Evolutionary conservation across 2,888 invertebrate species (phyloP).

Genomic region (Microctonus aethiopoides): DNA sequence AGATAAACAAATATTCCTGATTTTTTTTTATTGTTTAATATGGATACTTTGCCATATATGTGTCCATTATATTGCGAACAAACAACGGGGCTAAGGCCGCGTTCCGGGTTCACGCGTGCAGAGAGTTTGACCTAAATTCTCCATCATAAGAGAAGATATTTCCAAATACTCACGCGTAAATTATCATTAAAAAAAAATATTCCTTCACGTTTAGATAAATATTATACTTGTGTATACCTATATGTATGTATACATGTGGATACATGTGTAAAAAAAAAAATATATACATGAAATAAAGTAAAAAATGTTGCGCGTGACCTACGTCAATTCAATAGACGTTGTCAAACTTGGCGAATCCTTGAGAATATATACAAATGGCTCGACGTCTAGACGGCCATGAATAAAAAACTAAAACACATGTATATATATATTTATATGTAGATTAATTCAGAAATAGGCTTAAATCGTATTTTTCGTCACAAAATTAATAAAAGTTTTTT

Average conservation of each 20-base stretch:
- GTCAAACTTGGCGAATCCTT: constrained; percentile 53
- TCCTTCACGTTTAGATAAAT: too few relatives aligned
- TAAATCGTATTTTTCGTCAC: too few relatives aligned
- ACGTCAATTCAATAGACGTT: constrained; percentile 51
- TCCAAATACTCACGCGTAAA: constrained; percentile 7
- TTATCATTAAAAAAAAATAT: not conserved
- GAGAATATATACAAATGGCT: constrained; percentile 37
- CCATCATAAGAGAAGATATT: constrained; percentile 9
- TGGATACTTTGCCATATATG: constrained; percentile 5
- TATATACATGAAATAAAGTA: not conserved
- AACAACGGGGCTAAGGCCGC: constrained; percentile 42
- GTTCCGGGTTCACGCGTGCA: constrained; percentile 36
- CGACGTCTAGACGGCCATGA: constrained; percentile 7
- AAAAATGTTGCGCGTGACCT: constrained; percentile 39
- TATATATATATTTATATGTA: too few relatives aligned
- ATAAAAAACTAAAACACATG: constrained; percentile 6
- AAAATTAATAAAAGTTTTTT: not conserved
- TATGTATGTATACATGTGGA: too few relatives aligned
- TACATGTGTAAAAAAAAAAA: too few relatives aligned
- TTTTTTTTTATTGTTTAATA: too few relatives aligned
- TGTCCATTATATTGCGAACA: constrained; percentile 31
- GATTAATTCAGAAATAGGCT: constrained; percentile 3
- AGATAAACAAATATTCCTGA: too few relatives aligned
- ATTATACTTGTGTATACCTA: too few relatives aligned
- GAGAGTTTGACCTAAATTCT: constrained; percentile 27